These are phyloP conservation scores for Philonicus albiceps DNA, from an alignment of 2,888 invertebrate species.

Conservation along the genomic window DNA sequence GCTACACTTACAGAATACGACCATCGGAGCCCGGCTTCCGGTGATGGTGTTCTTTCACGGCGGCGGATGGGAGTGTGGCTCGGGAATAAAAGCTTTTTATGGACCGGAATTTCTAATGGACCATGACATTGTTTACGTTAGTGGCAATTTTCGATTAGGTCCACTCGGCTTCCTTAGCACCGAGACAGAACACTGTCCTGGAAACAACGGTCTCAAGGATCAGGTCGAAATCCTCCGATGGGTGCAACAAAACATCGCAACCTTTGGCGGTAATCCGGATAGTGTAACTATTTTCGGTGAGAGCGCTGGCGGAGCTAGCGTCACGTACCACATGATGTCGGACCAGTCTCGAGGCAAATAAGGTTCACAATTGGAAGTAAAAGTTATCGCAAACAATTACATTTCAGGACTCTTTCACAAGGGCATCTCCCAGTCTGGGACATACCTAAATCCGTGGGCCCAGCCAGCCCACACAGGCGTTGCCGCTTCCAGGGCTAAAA, in stretches of 20 bases:
- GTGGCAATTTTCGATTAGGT: constrained; percentile 75
- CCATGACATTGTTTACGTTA: constrained; percentile 73
- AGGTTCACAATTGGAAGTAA: neutral
- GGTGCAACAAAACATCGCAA: constrained; percentile 69
- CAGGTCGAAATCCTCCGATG: constrained; percentile 70
- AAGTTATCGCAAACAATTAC: constrained; percentile 24
- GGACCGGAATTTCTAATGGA: constrained; percentile 76
- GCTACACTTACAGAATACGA: neutral
- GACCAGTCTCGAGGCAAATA: constrained; percentile 58
- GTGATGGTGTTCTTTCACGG: constrained; percentile 75
- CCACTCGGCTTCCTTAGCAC: constrained; percentile 74
- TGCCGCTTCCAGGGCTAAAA: constrained; percentile 68
- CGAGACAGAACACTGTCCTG: constrained; percentile 70
- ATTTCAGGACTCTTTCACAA: constrained; percentile 72
- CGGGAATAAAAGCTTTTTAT: constrained; percentile 73
- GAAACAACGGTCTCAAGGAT: constrained; percentile 75
- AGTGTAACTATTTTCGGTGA: constrained; percentile 75
- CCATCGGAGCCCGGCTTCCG: constrained; percentile 62
- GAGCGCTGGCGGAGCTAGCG: constrained; percentile 75
- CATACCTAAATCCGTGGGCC: constrained; percentile 74
- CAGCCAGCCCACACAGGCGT: constrained; percentile 70
- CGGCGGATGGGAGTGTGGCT: constrained; percentile 79
- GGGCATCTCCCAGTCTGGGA: constrained; percentile 79
- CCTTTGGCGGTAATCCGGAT: constrained; percentile 71
- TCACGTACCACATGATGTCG: constrained; percentile 75